phyloP scores from a whole-genome alignment of 1,140 invertebrate species.

The Euborellia annulipes region DNA sequence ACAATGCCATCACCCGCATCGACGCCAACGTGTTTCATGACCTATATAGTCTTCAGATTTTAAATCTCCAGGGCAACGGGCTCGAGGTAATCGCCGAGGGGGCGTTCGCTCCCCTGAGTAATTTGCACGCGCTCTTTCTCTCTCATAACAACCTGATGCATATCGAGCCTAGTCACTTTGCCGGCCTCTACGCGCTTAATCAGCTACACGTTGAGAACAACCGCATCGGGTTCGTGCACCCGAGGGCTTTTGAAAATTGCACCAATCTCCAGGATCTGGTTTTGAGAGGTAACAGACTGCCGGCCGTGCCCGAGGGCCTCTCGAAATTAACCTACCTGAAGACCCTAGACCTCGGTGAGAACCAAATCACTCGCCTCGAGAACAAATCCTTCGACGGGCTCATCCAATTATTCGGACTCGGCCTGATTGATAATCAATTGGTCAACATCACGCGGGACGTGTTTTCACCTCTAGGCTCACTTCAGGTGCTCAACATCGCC shows the following conservation, averaged over 20 bases:
- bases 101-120: constrained; percentile 55
- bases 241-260: constrained; percentile 60
- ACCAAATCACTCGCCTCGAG: constrained; percentile 49
- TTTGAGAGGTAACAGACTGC: constrained; percentile 66
- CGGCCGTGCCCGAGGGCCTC: constrained; percentile 59
- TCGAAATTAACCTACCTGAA: constrained; percentile 52
- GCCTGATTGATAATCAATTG: constrained; percentile 49
- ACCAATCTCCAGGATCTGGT: constrained; percentile 70
- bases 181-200: constrained; percentile 52
- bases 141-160: constrained; percentile 52
- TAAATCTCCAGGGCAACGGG: constrained; percentile 59
- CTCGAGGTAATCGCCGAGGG: constrained; percentile 53
- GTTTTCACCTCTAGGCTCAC: constrained; percentile 43
- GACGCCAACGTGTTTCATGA: constrained; percentile 57
- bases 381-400: constrained; percentile 44
- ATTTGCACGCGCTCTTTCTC: constrained; percentile 56
- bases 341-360: constrained; percentile 72
- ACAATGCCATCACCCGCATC: constrained; percentile 52
- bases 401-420: constrained; percentile 38
- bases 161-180: constrained; percentile 50
- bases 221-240: constrained; percentile 46
- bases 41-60: constrained; percentile 54
- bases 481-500: constrained; percentile 51
- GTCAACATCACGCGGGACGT: constrained; percentile 44
- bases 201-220: constrained; percentile 62